A percentile compares a stretch with the other conserved stretches of the same genome.
phyloP scores from a whole-genome alignment of 2,113 vertebrate genomes.

The Nymphicus hollandicus region DNA sequence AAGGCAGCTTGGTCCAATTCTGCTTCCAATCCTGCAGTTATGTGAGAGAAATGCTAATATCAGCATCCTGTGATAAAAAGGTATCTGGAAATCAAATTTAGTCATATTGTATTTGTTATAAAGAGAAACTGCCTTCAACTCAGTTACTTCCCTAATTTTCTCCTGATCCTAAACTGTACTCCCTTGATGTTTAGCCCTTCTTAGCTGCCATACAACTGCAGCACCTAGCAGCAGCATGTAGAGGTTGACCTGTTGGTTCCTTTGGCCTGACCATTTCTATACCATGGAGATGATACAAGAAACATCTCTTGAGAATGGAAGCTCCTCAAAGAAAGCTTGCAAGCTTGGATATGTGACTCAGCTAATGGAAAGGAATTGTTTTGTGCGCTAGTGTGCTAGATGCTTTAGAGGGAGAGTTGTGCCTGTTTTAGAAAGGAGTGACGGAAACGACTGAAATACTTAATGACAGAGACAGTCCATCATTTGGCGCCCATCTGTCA shows the following conservation, averaged over 20 bases:
- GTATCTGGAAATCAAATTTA: not conserved
- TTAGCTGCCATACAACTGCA: not conserved
- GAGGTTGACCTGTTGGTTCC: not conserved
- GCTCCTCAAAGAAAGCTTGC: not conserved
- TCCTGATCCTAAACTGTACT: not conserved
- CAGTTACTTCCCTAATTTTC: not conserved
- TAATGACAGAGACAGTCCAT: not conserved
- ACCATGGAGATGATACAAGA: rapidly evolving
- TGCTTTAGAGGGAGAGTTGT: not conserved
- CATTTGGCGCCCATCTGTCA: not conserved
- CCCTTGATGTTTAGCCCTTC: not conserved
- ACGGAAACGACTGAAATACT: not conserved
- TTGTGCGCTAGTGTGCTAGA: not conserved
- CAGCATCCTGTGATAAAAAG: not conserved
- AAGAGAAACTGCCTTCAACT: not conserved
- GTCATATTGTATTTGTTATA: not conserved
- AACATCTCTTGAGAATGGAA: not conserved
- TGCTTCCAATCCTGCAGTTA: not conserved
- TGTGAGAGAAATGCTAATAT: not conserved
- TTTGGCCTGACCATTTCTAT: not conserved
- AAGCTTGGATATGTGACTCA: not conserved
- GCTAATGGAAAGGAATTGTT: not conserved
- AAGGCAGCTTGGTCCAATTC: not conserved
- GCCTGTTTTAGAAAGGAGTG: not conserved
- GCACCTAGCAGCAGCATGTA: not conserved